These are phyloP conservation scores for Micronycteris hirsuta DNA, from an alignment of 2,113 vertebrate species.

Conservation along the genomic window DNA sequence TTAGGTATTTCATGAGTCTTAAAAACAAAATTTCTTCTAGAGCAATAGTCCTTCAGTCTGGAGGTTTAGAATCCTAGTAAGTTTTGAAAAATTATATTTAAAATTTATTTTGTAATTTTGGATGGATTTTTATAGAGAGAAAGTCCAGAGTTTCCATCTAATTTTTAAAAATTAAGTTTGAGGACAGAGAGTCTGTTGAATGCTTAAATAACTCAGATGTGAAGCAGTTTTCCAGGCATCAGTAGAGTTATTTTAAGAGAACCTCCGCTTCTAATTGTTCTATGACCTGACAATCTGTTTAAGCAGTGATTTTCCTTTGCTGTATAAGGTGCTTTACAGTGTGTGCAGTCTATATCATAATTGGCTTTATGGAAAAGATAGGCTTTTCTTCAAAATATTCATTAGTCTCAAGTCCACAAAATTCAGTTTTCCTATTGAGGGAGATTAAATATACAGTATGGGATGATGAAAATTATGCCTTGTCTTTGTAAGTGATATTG, in stretches of 20 bases:
- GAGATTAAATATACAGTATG: background rate
- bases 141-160: background rate
- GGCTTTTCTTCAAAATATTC: background rate
- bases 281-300: background rate
- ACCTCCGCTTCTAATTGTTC: background rate
- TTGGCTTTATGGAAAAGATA: background rate
- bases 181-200: conserved; percentile 12
- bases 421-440: conserved; percentile 18
- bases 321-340: background rate
- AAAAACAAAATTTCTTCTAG: background rate
- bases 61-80: background rate
- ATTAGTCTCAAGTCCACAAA: background rate
- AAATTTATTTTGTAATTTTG: background rate
- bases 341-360: background rate
- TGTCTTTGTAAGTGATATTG: background rate
- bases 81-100: conserved; percentile 3
- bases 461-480: background rate
- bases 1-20: background rate
- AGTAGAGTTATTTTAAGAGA: conserved; percentile 22
- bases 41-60: background rate
- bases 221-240: background rate
- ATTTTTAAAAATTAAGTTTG: conserved; percentile 53
- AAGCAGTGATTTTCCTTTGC: conserved; percentile 13
- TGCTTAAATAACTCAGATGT: conserved; percentile 1
- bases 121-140: conserved; percentile 14